Evolutionary conservation across 2,888 invertebrate genomes (phyloP), one percentile per base, ranked within the genome.

Genomic region (Shargacucullia verbasci): DNA sequence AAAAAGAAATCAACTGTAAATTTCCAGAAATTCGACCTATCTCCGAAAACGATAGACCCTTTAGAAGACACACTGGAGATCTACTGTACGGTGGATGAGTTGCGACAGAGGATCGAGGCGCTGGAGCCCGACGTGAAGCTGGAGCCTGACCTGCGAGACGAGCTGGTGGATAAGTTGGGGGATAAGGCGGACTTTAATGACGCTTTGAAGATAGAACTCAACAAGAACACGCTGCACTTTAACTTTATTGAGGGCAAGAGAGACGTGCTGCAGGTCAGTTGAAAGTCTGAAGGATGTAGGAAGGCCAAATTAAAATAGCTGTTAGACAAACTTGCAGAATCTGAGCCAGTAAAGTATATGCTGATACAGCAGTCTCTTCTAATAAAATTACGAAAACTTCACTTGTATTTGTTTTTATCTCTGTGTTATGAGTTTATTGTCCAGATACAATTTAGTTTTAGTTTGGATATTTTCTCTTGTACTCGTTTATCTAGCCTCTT

Each of bases 1-100:
- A 7, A 9, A 37, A 31, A 2, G 9, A 6, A 8, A 12, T 3
- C 5, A 35, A 0, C 2, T 3, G 1, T 8, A 0, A 3, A 0
- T 12, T 89, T 88, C 0, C 86, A 94, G 94, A 92, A 92, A 73
- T 93, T 93, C 74, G 92, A 94, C 66, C 76, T 94, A 56, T 93
- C 93, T 2, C 92, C 92, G 27, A 94, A 94, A 70, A 89, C 85
- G 59, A 89, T 92, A 66, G 94, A 94, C 50, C 90, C 94, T 57
- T 84, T 95, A 57, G 95, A 95, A 80, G 95, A 95, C 61, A 94
- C 94, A 27, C 85, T 95, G 71, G 95, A 96, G 78, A 95, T 96
- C 60, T 96, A 96, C 84, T 96, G 96, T 86, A 95, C 96, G 0
- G 96, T 95, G 40, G 96, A 96, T 76, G 96, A 96, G 79, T 83